Evolutionary conservation across 64 coral and sea anemone species (phyloP), one percentile per base, ranked within the genome.

Genomic region (Stichodactyla helianthus): DNA sequence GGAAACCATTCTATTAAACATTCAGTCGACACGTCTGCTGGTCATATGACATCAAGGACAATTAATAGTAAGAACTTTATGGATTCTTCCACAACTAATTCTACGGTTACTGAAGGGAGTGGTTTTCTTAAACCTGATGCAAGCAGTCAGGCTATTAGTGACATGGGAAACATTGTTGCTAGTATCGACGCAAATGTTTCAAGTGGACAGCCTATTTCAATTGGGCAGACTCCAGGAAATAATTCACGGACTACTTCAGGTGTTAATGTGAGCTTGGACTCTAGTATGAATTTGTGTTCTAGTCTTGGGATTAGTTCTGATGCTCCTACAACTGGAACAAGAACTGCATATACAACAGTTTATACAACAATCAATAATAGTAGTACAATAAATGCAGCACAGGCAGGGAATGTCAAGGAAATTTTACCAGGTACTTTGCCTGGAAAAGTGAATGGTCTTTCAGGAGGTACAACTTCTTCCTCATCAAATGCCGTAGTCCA

Each of bases 101-200:
- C 15, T 17, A 78, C 55, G 3, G 1, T 23, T 74, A 82, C 6
- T 55, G 79, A 82, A 82, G 51, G 51, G 18, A 35, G 19, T 54
- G 50, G 27, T 54, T 82, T 82, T 57, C 79, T 89, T 52, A 89
- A 82, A 68, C 91, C 88, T 87, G 94, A 96, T 79, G 91, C 94
- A 18, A 96, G 94, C 26, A 93, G 90, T 89, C 94, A 96, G 79
- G 94, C 94, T 53, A 93, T 96, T 6, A 96, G 91, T 70, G 94
- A 96, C 20, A 96, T 96, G 91, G 94, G 94, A 26, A 96, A 96
- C 26, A 96, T 96, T 83, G 87, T 96, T 63, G 94, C 94, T 44
- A 96, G 82, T 87, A 96, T 96, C 26, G 94, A 96, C 55, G 85
- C 89, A 59, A 95, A 95, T 70, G 90, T 95, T 80, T 91, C 93